phyloP scores from a whole-genome alignment of 2,797 vertebrate species.

The Sciaenops ocellatus region DNA sequence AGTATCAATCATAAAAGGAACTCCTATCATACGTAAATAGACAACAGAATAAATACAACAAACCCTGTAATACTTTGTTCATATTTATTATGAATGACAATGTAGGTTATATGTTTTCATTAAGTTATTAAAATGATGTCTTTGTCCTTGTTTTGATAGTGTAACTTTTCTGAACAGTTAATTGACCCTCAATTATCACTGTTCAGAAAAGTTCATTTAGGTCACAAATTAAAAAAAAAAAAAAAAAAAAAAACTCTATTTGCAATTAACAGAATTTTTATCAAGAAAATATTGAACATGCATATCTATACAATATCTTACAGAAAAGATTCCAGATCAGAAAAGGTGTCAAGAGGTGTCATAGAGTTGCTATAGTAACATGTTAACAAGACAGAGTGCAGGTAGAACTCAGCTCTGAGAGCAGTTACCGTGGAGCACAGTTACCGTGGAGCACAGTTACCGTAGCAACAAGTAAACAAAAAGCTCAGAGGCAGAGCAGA shows the following conservation, averaged over 20 bases:
- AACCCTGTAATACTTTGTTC: too few relatives aligned
- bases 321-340: not conserved
- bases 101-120: too few relatives aligned
- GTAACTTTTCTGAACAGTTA: too few relatives aligned
- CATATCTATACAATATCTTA: not conserved
- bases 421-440: slow-evolving; percentile 21
- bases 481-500: not conserved
- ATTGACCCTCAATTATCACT: too few relatives aligned
- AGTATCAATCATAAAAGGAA: too few relatives aligned
- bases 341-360: not conserved
- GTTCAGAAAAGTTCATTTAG: too few relatives aligned
- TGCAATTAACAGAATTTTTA: too few relatives aligned
- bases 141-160: not conserved
- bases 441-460: slow-evolving; percentile 38
- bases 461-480: slow-evolving; percentile 46
- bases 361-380: slow-evolving; percentile 14
- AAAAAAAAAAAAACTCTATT: not conserved
- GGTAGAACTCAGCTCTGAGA: not conserved
- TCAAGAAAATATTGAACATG: too few relatives aligned
- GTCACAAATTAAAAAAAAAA: not conserved
- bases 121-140: not conserved
- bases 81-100: too few relatives aligned
- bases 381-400: not conserved
- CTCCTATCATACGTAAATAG: not conserved
- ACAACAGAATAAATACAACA: not conserved